Conservation (phyloP, 2,113 vertebrate genomes). For the Python bivittatus region DNA sequence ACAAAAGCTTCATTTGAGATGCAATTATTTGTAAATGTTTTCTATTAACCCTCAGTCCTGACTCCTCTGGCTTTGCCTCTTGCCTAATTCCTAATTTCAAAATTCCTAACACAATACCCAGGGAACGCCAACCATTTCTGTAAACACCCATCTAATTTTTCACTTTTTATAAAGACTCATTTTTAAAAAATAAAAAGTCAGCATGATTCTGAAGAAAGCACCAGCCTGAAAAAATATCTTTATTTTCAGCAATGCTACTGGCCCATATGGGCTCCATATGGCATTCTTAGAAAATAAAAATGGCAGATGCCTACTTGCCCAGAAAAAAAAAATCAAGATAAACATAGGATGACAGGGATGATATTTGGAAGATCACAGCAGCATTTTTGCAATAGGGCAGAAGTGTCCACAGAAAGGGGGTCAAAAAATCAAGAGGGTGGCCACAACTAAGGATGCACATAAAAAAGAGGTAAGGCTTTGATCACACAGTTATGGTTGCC, state of each 20-base stretch:
- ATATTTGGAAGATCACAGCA: background rate
- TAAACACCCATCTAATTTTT: too few relatives aligned
- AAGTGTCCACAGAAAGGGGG: too few relatives aligned
- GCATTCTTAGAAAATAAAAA: background rate
- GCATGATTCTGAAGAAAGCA: background rate
- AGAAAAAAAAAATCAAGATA: background rate
- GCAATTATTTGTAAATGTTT: background rate
- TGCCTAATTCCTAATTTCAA: background rate
- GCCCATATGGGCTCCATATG: background rate
- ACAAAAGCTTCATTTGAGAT: background rate
- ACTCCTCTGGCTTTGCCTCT: background rate
- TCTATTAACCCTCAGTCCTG: background rate
- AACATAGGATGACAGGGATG: background rate
- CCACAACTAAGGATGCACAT: too few relatives aligned
- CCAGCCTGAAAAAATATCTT: background rate
- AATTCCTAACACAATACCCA: background rate
- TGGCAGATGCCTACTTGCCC: background rate
- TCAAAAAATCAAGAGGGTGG: background rate
- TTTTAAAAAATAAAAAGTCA: background rate
- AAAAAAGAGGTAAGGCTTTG: too few relatives aligned
- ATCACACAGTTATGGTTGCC: background rate
- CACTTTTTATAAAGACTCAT: background rate
- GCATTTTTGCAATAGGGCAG: background rate
- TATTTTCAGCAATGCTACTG: background rate
- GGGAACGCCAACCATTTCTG: background rate